Percentiles rank a stretch among this genome's conserved stretches.
Evolutionary conservation across 2,888 invertebrate genomes (phyloP).

Genomic region (Synergus itoensis): DNA sequence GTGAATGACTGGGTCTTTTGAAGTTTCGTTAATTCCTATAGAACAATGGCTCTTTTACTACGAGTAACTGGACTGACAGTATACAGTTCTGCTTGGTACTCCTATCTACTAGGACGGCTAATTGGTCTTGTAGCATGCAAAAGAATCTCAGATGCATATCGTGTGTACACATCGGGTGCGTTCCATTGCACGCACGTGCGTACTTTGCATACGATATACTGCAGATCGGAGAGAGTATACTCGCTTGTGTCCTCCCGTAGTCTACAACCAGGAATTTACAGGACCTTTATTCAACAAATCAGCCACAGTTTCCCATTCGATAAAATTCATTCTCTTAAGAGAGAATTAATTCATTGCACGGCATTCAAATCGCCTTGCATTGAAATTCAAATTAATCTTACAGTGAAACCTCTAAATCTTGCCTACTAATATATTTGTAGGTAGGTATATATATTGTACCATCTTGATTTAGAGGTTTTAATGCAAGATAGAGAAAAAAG

Average conservation of each 20-base stretch:
- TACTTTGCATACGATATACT: constrained; percentile 50
- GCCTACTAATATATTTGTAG: too few species aligned
- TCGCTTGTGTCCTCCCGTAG: background rate
- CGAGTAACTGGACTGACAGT: constrained; percentile 36
- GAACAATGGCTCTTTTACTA: constrained; percentile 39
- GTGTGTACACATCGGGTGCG: constrained; percentile 50
- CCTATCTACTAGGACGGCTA: constrained; percentile 10
- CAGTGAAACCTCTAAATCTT: too few species aligned
- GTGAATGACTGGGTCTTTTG: constrained; percentile 40
- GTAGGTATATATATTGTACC: too few species aligned
- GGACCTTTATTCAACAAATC: constrained; percentile 3
- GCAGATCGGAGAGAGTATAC: background rate
- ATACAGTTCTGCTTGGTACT: constrained; percentile 21
- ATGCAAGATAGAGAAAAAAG: too few species aligned
- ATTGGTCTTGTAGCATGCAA: constrained; percentile 31
- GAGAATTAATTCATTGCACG: background rate
- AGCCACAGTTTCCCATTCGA: background rate
- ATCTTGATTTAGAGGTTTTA: too few species aligned
- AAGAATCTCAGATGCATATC: constrained; percentile 57
- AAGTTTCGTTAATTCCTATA: constrained; percentile 25
- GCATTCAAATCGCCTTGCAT: background rate
- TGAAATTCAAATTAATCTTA: too few species aligned
- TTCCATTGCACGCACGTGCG: constrained; percentile 54
- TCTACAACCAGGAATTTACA: constrained; percentile 1
- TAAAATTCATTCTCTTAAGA: background rate